Base-by-base conservation (phyloP, 1,140 invertebrate species). In the Brachystomella parvula region DNA sequence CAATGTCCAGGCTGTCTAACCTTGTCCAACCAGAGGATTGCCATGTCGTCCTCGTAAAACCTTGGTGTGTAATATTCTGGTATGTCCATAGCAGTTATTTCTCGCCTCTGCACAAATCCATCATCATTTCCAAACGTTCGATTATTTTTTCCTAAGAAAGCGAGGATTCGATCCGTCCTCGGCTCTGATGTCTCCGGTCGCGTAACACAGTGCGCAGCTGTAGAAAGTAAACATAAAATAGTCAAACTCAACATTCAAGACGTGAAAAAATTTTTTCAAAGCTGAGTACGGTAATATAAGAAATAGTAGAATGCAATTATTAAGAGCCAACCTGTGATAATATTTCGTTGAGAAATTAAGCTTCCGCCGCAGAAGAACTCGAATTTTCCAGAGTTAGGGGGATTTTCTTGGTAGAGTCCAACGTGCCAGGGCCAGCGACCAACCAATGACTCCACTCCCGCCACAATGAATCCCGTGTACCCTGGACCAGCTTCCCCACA, bases 131-230 rank as follows among this genome's bases (percentile, higher is more conserved):
- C 17, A 44, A 61, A 33, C 2, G 29, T 61, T 12, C 60, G 31
- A 61, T 61, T 33, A 33, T 61, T 9, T 35, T 61, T 61, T 61
- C 60, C 60, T 28, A 61, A 35, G 3, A 61, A 19, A 2, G 28
- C 30, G 12, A 39, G 2, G 12, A 61, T 35, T 61, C 35, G 9
- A 17, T 32, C 30, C 3, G 3, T 61, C 39, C 60, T 9, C 24
- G 3, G 9, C 12, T 32, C 32, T 3, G n/a, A 21, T 3, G 60
- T 61, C 26, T 35, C 3, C 3, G n/a, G 15, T 2, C 15, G 29
- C 3, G 60, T 61, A 12, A 61, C 60, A 44, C 60, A 61, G 39
- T 61, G 60, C n/a, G 60, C 60, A 33, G 60, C 60, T 61, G 21
- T 17, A 26, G 21, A 39, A 17, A 32, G 15, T 17, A 30, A 28